A percentile compares a stretch with the other conserved stretches of the same genome.
Conservation (phyloP, 2,113 vertebrate genomes). For the Pterocles gutturalis region DNA sequence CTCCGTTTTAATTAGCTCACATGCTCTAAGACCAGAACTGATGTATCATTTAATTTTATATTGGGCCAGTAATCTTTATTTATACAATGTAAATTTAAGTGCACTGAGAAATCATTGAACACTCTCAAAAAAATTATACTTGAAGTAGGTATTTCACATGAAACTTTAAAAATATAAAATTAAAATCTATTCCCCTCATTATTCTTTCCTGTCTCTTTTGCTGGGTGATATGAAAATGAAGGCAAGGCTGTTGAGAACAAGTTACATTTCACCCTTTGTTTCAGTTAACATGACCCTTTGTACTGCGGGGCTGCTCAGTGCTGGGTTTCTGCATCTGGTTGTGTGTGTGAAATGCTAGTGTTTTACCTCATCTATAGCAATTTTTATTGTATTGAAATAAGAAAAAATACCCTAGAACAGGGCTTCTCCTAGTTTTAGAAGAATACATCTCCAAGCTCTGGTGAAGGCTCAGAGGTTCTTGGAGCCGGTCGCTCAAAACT, state of each 20-base stretch:
- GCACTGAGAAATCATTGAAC: neutral
- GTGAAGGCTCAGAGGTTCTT: neutral
- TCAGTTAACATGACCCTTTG: neutral
- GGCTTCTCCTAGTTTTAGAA: neutral
- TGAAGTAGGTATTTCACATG: neutral
- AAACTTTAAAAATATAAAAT: neutral
- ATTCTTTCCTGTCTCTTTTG: neutral
- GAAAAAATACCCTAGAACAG: neutral
- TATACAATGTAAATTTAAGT: neutral
- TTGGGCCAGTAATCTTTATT: neutral
- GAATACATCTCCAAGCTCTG: neutral
- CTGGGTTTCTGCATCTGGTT: neutral
- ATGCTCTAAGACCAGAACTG: neutral
- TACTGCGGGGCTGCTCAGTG: neutral
- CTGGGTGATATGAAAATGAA: neutral
- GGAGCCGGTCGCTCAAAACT: neutral
- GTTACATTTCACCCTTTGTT: neutral
- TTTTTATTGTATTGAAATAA: neutral
- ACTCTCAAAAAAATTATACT: neutral
- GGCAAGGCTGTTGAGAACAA: neutral
- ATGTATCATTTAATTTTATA: neutral
- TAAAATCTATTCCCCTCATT: neutral
- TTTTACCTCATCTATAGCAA: neutral
- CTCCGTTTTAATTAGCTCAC: conserved; percentile 5
- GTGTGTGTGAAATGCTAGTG: neutral